Base-by-base conservation (phyloP, 2,888 invertebrate species). In the Dioctria linearis region DNA sequence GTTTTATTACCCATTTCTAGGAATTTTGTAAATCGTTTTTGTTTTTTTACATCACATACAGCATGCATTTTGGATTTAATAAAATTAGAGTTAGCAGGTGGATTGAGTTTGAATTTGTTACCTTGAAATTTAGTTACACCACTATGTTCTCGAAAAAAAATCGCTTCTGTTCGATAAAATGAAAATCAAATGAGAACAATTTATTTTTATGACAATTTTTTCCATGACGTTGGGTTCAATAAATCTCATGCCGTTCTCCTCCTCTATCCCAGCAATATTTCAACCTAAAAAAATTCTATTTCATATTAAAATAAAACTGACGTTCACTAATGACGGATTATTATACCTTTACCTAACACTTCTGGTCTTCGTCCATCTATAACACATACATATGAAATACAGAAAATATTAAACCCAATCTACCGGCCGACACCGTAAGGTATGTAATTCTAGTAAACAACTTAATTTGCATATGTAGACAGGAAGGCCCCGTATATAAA, bases 401-500 rank as follows among this genome's bases (percentile, higher is more conserved):
- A 25, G 25, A 25, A 25, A 25, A 25, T 25, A 25, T 25, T 0
- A 25, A 25, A 25, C 25, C 25, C 25, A 2, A 2, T 2, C 25
- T 25, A 25, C 73, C 59, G 11, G 6, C 39, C 61, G 49, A 59
- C 61, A 59, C 61, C 76, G 25, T 25, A 37, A 73, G 11, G 40
- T 73, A 42, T 76, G 13, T 76, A 40, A 61, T 76, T 46, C n/a
- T 9, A 3, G 5, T 40, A 37, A 49, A 76, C 76, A 76, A 51
- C 76, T 76, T 63, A 61, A 76, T 76, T 76, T 76, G 63, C 76
- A 76, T 76, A 76, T 37, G 43, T 39, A 63, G 13, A 37, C 54
- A 25, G 76, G 46, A 9, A 42, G 25, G 6, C 37, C 43, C 25
- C 25, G 39, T 25, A 25, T 25, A 25, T 25, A 25, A 25, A 25